Percentiles rank a stretch among this genome's conserved stretches.
These are phyloP conservation scores for Meloidogyne exigua DNA, from an alignment of 1,140 invertebrate species.

Conservation along the genomic window DNA sequence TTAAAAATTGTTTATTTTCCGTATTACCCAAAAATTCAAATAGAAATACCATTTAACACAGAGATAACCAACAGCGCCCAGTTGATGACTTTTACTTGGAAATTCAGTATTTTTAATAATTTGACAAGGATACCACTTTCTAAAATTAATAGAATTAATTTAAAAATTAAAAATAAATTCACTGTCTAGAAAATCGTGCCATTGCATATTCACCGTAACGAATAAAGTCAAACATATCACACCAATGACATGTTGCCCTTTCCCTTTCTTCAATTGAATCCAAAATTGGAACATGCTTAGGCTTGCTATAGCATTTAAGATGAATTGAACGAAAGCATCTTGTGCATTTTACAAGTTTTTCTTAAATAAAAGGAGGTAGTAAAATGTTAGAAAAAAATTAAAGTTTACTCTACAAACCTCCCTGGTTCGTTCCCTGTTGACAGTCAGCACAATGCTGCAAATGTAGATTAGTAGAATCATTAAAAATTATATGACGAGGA, in stretches of 20 bases:
- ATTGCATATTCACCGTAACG: constrained; percentile 35
- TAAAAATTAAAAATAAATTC: neutral
- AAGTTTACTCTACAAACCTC: neutral
- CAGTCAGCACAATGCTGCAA: constrained; percentile 32
- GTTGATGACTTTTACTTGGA: constrained; percentile 18
- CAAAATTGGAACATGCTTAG: neutral
- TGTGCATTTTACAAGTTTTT: constrained; percentile 29
- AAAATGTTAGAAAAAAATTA: too few species aligned
- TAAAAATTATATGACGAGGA: constrained; percentile 33
- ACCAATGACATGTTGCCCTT: constrained; percentile 32
- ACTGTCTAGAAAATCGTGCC: constrained; percentile 25
- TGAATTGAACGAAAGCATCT: constrained; percentile 35
- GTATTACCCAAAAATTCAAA: too few species aligned
- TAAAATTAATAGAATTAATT: constrained; percentile 10
- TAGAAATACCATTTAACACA: constrained; percentile 28
- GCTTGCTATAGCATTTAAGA: constrained; percentile 29
- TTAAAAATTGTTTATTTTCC: too few species aligned
- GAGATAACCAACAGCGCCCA: constrained; percentile 26
- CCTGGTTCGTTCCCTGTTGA: constrained; percentile 19
- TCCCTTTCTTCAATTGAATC: constrained; percentile 1
- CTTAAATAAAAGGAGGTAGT: constrained; percentile 25
- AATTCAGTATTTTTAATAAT: constrained; percentile 27
- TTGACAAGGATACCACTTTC: constrained; percentile 39
- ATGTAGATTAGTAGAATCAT: constrained; percentile 22
- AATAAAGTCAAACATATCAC: constrained; percentile 40